Evolutionary conservation across 2,113 vertebrate genomes (phyloP).

Genomic region (Mungos mungo): DNA sequence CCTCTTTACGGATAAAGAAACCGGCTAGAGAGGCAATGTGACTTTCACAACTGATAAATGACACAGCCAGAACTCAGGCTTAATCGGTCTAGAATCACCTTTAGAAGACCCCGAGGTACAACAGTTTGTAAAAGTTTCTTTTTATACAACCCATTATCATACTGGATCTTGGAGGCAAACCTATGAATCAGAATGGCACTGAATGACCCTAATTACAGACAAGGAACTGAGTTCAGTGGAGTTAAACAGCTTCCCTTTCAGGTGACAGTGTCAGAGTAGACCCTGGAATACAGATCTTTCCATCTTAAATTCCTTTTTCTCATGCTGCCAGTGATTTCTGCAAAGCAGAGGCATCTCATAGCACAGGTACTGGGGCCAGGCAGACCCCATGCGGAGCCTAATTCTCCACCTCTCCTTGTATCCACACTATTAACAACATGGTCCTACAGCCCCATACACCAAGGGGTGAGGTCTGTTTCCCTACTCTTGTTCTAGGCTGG

Average conservation of each 20-base stretch:
- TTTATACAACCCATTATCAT: not conserved
- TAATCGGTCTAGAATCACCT: not conserved
- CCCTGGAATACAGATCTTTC: not conserved
- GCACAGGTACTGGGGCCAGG: not conserved
- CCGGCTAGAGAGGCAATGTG: not conserved
- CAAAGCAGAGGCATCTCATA: not conserved
- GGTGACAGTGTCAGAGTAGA: not conserved
- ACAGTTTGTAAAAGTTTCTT: not conserved
- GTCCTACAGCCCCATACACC: not conserved
- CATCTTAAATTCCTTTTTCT: not conserved
- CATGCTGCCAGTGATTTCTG: not conserved
- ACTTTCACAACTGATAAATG: not conserved
- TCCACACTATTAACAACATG: too few species aligned
- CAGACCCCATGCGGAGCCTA: not conserved
- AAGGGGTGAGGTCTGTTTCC: not conserved
- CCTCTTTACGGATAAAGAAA: not conserved
- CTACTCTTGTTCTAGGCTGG: not conserved
- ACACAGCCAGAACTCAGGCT: not conserved
- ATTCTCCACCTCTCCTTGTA: not conserved
- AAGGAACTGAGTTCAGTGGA: not conserved
- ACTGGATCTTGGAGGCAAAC: not conserved
- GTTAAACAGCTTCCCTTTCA: not conserved
- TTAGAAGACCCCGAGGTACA: not conserved
- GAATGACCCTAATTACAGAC: not conserved
- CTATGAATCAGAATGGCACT: not conserved